A percentile compares a stretch with the other conserved stretches of the same genome.
Conservation (phyloP, 2,797 vertebrate genomes). For the Aselliscus stoliczkanus region DNA sequence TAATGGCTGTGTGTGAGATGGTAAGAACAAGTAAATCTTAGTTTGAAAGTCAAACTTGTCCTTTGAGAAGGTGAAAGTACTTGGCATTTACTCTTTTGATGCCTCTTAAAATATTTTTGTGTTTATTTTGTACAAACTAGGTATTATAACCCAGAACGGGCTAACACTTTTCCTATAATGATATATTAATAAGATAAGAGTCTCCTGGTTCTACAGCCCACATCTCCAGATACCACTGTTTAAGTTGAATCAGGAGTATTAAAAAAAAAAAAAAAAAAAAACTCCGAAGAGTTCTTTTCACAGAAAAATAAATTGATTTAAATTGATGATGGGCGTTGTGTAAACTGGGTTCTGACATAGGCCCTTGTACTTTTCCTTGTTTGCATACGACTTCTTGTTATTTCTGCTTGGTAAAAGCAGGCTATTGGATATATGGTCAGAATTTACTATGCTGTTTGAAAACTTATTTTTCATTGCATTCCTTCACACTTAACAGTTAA, state of each 20-base stretch:
- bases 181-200: neutral
- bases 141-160: neutral
- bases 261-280: slow-evolving; percentile 37
- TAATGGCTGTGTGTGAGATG: neutral
- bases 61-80: neutral
- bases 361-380: neutral
- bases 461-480: slow-evolving; percentile 10
- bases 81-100: slow-evolving; percentile 21
- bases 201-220: neutral
- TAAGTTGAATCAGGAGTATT: neutral
- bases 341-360: neutral
- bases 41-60: slow-evolving; percentile 24
- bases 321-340: neutral
- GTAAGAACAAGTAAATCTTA: slow-evolving; percentile 7
- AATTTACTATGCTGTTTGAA: slow-evolving; percentile 5
- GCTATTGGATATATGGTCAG: neutral
- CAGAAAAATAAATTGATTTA: neutral
- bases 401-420: neutral
- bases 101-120: neutral
- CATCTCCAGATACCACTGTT: neutral
- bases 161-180: neutral
- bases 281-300: neutral
- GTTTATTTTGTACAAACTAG: neutral
- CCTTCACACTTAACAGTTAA: neutral
- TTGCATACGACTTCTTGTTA: neutral